A percentile compares a stretch with the other conserved stretches of the same genome.
These are phyloP conservation scores for Emys orbicularis DNA, from an alignment of 2,797 vertebrate genomes.

Conservation along the genomic window DNA sequence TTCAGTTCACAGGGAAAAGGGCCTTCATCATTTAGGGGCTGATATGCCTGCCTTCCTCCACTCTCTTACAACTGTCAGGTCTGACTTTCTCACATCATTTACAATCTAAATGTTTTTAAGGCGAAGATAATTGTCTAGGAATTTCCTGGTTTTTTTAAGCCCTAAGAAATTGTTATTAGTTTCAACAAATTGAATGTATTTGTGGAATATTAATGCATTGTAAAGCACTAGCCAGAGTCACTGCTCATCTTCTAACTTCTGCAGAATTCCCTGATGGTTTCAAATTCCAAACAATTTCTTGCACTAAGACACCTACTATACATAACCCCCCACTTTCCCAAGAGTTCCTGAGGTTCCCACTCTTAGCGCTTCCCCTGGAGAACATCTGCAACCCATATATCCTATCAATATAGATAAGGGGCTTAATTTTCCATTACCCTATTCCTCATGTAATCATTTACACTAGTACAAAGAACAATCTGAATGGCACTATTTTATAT, in stretches of 20 bases:
- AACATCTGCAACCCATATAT: neutral
- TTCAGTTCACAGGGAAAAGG: neutral
- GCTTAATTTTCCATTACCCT: neutral
- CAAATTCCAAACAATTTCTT: neutral
- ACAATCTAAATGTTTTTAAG: accelerated
- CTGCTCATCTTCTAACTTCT: neutral
- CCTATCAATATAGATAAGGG: neutral
- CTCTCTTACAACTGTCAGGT: neutral
- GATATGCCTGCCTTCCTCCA: neutral
- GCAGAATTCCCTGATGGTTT: neutral
- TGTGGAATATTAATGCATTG: neutral
- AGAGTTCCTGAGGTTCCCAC: neutral
- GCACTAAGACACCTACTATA: neutral
- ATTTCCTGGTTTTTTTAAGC: neutral
- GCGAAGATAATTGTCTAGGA: neutral
- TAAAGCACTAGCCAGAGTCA: neutral
- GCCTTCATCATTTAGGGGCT: neutral
- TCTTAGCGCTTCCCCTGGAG: neutral
- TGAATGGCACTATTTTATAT: neutral
- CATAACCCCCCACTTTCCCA: neutral
- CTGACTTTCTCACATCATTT: neutral
- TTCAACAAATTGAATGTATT: neutral
- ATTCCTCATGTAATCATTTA: neutral
- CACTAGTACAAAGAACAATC: neutral
- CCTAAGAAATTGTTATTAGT: neutral